These are phyloP conservation scores for Cremastinae sp. DNA, from an alignment of 2,888 invertebrate species.

Conservation along the genomic window DNA sequence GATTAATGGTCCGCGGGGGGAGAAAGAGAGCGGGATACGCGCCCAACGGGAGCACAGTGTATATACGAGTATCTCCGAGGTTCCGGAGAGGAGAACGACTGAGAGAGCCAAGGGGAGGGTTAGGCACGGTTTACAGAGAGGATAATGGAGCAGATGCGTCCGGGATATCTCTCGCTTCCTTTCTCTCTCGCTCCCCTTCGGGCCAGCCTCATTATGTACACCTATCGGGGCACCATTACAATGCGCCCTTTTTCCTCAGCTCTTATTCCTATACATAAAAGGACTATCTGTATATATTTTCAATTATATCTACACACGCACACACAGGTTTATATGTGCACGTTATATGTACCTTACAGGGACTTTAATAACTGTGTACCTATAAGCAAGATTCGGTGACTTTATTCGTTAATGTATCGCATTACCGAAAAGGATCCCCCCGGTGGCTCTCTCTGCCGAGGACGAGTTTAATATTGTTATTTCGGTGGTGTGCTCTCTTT, in stretches of 20 bases:
- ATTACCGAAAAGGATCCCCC: constrained; percentile 39
- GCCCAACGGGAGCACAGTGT: constrained; percentile 16
- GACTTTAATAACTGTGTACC: neutral
- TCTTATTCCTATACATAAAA: constrained; percentile 58
- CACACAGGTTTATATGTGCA: neutral
- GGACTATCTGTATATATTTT: constrained; percentile 37
- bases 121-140: constrained; percentile 66
- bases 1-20: constrained; percentile 79
- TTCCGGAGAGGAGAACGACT: neutral
- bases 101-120: constrained; percentile 9
- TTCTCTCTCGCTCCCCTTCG: constrained; percentile 55
- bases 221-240: constrained; percentile 77
- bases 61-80: neutral
- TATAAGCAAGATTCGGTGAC: constrained; percentile 22
- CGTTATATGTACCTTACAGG: neutral
- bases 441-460: constrained; percentile 5
- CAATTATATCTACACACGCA: constrained; percentile 9
- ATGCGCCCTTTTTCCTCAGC: constrained; percentile 75
- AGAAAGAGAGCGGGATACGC: constrained; percentile 62
- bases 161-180: constrained; percentile 62
- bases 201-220: constrained; percentile 76
- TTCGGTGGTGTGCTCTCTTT: constrained; percentile 53
- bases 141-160: constrained; percentile 80
- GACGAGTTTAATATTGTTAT: constrained; percentile 48
- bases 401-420: constrained; percentile 34